These are phyloP conservation scores for Sminthurinus aureus DNA, from an alignment of 2,888 invertebrate species.

Conservation along the genomic window DNA sequence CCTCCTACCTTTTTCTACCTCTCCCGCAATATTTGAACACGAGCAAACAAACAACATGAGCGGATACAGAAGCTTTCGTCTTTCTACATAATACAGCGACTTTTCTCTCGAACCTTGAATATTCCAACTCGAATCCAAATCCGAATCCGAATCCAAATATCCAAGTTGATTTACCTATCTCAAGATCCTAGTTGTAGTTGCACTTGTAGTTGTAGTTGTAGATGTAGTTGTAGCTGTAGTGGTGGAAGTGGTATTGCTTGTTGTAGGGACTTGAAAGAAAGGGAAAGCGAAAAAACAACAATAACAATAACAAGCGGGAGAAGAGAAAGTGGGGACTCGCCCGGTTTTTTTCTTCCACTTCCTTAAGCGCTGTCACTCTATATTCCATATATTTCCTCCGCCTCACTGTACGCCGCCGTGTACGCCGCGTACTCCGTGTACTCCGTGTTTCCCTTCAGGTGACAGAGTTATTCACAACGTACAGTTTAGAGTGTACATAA, in stretches of 20 bases:
- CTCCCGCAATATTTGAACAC: neutral
- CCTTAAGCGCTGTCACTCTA: neutral
- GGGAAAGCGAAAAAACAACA: neutral
- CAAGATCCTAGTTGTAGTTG: too few relatives aligned
- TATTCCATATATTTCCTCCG: neutral
- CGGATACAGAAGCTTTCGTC: neutral
- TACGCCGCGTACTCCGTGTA: too few relatives aligned
- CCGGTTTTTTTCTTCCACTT: neutral
- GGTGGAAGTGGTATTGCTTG: too few relatives aligned
- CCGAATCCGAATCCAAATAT: too few relatives aligned
- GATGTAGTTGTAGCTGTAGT: neutral
- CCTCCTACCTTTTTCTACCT: neutral
- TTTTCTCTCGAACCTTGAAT: too few relatives aligned
- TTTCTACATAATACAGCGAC: neutral
- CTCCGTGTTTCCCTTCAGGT: slow-evolving; percentile 8
- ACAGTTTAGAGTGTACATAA: too few relatives aligned
- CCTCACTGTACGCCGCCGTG: neutral
- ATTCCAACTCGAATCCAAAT: too few relatives aligned
- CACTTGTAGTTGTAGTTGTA: neutral
- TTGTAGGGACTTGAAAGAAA: neutral
- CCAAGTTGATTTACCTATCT: too few relatives aligned
- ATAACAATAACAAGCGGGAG: neutral
- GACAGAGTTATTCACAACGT: slow-evolving; percentile 41
- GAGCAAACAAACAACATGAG: neutral
- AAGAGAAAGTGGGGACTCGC: neutral